phyloP scores from a whole-genome alignment of 2,888 invertebrate genomes.

The Lamellibrachia columna region DNA sequence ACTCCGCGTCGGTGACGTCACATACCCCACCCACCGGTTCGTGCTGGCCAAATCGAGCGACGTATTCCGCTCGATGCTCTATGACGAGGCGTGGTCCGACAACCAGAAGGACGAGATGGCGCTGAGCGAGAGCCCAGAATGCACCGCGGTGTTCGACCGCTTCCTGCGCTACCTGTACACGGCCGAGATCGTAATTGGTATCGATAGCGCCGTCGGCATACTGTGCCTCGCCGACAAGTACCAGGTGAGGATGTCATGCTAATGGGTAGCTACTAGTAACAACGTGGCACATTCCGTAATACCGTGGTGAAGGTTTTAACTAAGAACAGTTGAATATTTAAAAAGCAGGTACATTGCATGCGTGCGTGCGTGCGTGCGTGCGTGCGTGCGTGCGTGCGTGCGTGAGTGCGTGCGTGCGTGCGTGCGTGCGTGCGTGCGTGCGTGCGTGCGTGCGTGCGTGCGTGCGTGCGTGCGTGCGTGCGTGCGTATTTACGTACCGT shows the following conservation, averaged over 20 bases:
- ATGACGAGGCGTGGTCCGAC: conserved; percentile 59
- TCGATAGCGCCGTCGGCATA: conserved; percentile 60
- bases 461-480: not conserved
- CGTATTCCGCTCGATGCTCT: conserved; percentile 64
- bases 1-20: conserved; percentile 51
- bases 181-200: conserved; percentile 59
- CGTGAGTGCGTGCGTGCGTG: not conserved
- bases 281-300: no score
- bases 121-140: conserved; percentile 61
- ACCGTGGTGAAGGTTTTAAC: no score
- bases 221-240: conserved; percentile 66
- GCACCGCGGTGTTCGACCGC: conserved; percentile 59
- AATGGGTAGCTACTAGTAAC: not conserved
- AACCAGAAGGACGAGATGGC: conserved; percentile 48
- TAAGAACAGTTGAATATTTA: no score
- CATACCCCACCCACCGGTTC: conserved; percentile 62
- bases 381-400: no score
- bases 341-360: no score
- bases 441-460: not conserved
- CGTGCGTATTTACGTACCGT: not conserved
- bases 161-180: conserved; percentile 65
- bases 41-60: conserved; percentile 65
- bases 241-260: conserved; percentile 37
- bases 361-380: not conserved
- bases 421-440: not conserved